Conservation (phyloP, 2,797 vertebrate species). For the Acanthurus leucopareius region DNA sequence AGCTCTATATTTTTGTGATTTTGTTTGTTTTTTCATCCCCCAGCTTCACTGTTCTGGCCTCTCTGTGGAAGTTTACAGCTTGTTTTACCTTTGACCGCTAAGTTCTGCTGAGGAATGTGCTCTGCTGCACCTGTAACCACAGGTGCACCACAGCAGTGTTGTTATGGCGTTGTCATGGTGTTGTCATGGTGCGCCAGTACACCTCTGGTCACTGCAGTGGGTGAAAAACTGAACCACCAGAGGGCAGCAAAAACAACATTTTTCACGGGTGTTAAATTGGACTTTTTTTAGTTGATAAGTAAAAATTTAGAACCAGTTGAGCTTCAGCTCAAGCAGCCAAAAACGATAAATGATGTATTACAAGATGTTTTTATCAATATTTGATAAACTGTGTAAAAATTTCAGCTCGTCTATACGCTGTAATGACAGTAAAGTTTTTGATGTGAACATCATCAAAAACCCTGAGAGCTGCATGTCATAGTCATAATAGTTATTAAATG, state of each 20-base stretch:
- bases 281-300: neutral
- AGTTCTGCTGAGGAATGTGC: neutral
- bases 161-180: neutral
- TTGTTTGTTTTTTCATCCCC: too few species aligned
- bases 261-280: too few species aligned
- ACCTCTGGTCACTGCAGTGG: neutral
- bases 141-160: too few species aligned
- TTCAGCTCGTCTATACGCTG: neutral
- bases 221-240: neutral
- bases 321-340: neutral
- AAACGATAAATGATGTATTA: too few species aligned
- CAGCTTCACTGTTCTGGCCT: neutral
- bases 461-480: neutral
- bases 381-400: neutral
- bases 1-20: neutral
- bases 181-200: neutral
- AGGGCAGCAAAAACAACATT: neutral
- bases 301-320: neutral
- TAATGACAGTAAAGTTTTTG: neutral
- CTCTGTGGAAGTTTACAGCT: neutral
- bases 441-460: neutral
- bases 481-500: too few species aligned
- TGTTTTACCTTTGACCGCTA: neutral
- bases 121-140: neutral
- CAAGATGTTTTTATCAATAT: neutral